Percentiles rank a stretch among this genome's conserved stretches.
Conservation (phyloP, 30 jellyfish, hydroid and myxozoan genomes). For the Cassiopea andromeda region DNA sequence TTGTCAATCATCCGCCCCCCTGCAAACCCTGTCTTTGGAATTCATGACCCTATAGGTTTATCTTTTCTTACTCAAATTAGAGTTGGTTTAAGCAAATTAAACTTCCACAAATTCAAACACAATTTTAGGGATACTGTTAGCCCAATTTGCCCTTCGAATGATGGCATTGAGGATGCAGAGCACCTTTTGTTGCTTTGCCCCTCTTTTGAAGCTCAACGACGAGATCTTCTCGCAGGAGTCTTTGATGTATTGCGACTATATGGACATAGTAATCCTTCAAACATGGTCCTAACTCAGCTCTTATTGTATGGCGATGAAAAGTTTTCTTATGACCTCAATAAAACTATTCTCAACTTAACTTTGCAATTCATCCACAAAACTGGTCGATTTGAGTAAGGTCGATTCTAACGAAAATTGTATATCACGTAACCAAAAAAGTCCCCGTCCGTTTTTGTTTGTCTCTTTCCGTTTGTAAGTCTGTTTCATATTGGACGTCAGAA, state of each 20-base stretch:
- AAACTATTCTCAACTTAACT: slow-evolving; percentile 18
- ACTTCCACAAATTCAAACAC: slow-evolving; percentile 25
- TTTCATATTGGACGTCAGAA: slow-evolving; percentile 1
- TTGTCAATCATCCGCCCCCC: slow-evolving; percentile 50
- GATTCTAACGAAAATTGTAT: neutral
- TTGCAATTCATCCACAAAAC: slow-evolving; percentile 18
- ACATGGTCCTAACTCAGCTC: slow-evolving; percentile 33
- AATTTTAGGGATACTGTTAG: slow-evolving; percentile 31
- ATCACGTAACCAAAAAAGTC: slow-evolving; percentile 11
- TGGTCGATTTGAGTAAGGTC: slow-evolving; percentile 47
- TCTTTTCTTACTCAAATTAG: slow-evolving; percentile 39
- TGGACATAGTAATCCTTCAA: slow-evolving; percentile 6
- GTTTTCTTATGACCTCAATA: slow-evolving; percentile 18
- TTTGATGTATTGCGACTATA: slow-evolving; percentile 1
- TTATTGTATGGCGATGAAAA: slow-evolving; percentile 42
- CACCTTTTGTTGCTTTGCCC: slow-evolving; percentile 63
- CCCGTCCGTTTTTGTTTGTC: slow-evolving; percentile 16
- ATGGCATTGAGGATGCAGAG: slow-evolving; percentile 44
- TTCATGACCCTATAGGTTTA: slow-evolving; percentile 31
- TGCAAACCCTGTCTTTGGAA: slow-evolving; percentile 33
- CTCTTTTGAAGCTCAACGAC: slow-evolving; percentile 5
- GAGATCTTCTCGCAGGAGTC: slow-evolving; percentile 28
- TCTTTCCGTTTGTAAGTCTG: slow-evolving; percentile 1
- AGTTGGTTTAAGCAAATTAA: slow-evolving; percentile 39
- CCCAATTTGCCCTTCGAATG: slow-evolving; percentile 49